Percentiles rank a stretch among this genome's conserved stretches.
Conservation (phyloP, 1,140 invertebrate genomes). For the Atta texana region DNA sequence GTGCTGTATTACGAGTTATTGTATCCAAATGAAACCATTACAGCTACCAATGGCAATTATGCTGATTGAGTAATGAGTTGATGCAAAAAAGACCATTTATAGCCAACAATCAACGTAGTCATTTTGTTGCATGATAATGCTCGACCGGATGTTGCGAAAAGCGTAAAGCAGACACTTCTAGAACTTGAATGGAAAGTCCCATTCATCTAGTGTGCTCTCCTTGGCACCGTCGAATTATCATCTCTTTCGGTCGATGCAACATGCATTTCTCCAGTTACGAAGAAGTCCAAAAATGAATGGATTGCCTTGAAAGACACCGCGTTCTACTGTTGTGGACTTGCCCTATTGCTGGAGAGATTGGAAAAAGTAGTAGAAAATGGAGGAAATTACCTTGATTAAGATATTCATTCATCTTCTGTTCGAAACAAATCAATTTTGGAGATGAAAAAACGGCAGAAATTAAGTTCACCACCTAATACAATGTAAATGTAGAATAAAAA, state of each 20-base stretch:
- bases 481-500: too few relatives aligned
- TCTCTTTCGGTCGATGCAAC: conserved; percentile 7
- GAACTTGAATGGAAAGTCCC: conserved; percentile 9
- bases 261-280: conserved; percentile 3
- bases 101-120: not conserved
- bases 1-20: too few relatives aligned
- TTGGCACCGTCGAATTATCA: conserved; percentile 1
- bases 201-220: not conserved
- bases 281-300: not conserved
- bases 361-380: conserved; percentile 19
- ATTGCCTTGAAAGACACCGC: conserved; percentile 2
- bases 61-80: too few relatives aligned
- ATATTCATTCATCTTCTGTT: not conserved
- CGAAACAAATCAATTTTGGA: conserved; percentile 16
- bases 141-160: not conserved
- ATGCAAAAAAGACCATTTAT: not conserved
- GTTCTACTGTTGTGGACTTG: conserved; percentile 6
- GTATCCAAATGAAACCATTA: too few relatives aligned
- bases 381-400: conserved; percentile 2
- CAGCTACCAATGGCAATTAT: too few relatives aligned
- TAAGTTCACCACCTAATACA: not conserved
- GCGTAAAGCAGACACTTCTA: conserved; percentile 17
- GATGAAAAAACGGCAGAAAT: conserved; percentile 17
- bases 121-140: not conserved
- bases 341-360: not conserved